Evolutionary conservation across 2,797 vertebrate genomes (phyloP).

Genomic region (Sebastes matsubarae): DNA sequence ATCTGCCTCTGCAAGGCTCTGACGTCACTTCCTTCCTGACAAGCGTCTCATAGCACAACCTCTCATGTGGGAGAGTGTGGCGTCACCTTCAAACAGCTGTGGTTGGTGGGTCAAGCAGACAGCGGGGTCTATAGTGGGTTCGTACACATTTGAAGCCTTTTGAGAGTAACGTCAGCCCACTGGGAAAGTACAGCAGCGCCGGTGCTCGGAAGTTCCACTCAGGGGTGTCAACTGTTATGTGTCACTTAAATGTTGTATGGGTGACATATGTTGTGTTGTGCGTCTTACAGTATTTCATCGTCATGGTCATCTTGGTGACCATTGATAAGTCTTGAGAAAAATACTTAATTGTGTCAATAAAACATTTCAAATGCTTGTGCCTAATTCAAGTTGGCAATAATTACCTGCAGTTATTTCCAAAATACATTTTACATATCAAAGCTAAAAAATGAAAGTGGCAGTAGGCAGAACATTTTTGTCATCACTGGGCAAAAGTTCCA

Average conservation of each 20-base stretch:
- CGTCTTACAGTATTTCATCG: neutral
- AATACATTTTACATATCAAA: neutral
- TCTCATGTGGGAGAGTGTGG: neutral
- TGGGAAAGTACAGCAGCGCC: constrained; percentile 65
- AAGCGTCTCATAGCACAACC: neutral
- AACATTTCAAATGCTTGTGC: neutral
- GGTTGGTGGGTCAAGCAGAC: constrained; percentile 21
- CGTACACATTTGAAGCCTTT: neutral
- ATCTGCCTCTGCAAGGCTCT: neutral
- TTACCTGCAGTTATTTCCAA: neutral
- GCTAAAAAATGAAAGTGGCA: neutral
- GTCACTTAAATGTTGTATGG: neutral
- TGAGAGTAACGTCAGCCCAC: constrained; percentile 52
- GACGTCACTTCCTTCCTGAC: constrained; percentile 69
- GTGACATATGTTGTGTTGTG: neutral
- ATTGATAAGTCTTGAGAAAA: neutral
- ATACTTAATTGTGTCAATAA: neutral
- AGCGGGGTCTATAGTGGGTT: constrained; percentile 16
- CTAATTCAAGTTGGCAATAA: neutral
- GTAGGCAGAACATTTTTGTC: no score
- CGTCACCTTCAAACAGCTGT: neutral
- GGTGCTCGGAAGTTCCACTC: constrained; percentile 65
- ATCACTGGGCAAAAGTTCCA: no score
- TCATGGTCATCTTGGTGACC: neutral
- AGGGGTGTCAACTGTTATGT: constrained; percentile 8